These are phyloP conservation scores for Sorex maritimensis DNA, from an alignment of 2,797 vertebrate genomes.

Conservation along the genomic window DNA sequence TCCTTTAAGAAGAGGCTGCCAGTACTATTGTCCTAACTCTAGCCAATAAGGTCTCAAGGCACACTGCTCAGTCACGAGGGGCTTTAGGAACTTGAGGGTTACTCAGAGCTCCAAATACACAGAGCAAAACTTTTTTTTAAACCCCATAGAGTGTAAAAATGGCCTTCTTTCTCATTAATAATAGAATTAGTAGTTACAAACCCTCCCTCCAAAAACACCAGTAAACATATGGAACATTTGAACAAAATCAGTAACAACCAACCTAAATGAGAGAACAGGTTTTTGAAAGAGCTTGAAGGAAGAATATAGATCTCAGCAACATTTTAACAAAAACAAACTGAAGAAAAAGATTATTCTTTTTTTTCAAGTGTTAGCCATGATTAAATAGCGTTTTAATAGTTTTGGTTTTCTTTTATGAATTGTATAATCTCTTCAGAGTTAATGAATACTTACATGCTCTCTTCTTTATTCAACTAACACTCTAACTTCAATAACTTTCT, in stretches of 20 bases:
- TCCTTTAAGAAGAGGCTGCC: no score
- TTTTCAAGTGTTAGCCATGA: background rate
- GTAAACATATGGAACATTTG: constrained; percentile 20
- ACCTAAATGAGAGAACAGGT: background rate
- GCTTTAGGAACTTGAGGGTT: no score
- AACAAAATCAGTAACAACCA: constrained; percentile 30
- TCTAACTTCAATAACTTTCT: background rate
- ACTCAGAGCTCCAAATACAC: background rate
- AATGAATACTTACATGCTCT: background rate
- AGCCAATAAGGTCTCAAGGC: no score
- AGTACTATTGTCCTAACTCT: no score
- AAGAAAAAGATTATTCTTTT: constrained; percentile 13
- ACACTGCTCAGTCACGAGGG: no score
- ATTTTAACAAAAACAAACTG: constrained; percentile 52
- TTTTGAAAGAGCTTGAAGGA: constrained; percentile 25
- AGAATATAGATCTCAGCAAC: background rate
- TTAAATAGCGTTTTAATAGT: background rate
- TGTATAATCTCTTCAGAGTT: background rate
- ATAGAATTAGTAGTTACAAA: background rate
- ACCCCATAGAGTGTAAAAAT: background rate
- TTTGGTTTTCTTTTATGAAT: background rate
- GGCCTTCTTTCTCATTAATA: constrained; percentile 37
- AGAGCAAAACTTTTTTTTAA: constrained; percentile 7
- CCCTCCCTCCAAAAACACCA: background rate
- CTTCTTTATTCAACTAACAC: background rate